A percentile compares a stretch with the other conserved stretches of the same genome.
These are phyloP conservation scores for Megastigmus dorsalis DNA, from an alignment of 2,888 invertebrate species.

Conservation along the genomic window DNA sequence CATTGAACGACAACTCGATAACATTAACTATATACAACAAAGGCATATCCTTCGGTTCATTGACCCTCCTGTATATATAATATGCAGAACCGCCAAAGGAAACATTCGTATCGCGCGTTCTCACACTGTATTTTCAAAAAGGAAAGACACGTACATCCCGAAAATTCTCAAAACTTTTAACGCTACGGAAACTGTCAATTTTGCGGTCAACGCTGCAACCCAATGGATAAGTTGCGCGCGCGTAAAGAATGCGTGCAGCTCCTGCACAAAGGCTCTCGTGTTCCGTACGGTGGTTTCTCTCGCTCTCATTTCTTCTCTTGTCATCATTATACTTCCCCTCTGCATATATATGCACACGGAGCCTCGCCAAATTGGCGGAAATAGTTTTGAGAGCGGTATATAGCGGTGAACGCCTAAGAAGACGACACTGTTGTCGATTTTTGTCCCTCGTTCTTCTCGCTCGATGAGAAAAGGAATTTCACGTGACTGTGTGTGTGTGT, in stretches of 20 bases:
- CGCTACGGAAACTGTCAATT: slow-evolving; percentile 66
- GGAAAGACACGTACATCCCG: too few relatives aligned
- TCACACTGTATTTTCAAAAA: too few relatives aligned
- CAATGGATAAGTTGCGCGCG: background rate
- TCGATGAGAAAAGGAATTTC: background rate
- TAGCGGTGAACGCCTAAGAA: slow-evolving; percentile 2
- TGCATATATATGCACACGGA: too few relatives aligned
- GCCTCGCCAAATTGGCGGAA: slow-evolving; percentile 46
- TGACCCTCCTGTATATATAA: too few relatives aligned
- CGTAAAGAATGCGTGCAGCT: background rate
- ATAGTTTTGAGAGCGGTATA: too few relatives aligned
- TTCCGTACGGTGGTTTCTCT: slow-evolving; percentile 14
- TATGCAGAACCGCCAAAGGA: background rate
- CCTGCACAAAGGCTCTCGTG: background rate
- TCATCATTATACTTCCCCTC: too few relatives aligned
- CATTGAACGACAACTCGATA: too few relatives aligned
- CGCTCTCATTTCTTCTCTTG: background rate
- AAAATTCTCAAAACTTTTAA: slow-evolving; percentile 38
- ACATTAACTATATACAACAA: too few relatives aligned
- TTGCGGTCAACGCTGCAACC: slow-evolving; percentile 62
- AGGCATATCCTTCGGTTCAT: too few relatives aligned
- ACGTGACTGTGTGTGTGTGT: too few relatives aligned
- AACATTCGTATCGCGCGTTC: background rate
- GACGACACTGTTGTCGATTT: slow-evolving; percentile 12
- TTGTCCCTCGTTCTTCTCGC: background rate